Conservation (phyloP, 2,888 invertebrate genomes). For the Eudasyphora cyanicolor region DNA sequence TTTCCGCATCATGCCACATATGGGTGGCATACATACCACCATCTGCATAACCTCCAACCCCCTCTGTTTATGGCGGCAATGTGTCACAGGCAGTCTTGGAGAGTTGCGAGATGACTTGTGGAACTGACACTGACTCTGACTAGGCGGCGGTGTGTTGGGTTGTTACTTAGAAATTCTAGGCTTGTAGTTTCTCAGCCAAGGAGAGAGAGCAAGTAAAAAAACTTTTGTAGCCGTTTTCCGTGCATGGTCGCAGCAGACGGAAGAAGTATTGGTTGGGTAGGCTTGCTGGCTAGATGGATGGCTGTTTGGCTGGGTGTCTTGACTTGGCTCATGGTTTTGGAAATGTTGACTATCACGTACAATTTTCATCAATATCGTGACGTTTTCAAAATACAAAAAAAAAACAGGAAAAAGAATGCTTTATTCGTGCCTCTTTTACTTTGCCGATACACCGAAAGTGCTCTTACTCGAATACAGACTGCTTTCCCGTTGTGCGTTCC, state of each 20-base stretch:
- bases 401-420: constrained; percentile 40
- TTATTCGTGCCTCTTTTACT: constrained; percentile 57
- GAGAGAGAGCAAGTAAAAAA: too few relatives aligned
- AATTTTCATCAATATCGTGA: constrained; percentile 70
- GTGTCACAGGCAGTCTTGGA: not conserved
- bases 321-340: constrained; percentile 37
- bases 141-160: constrained; percentile 3
- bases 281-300: constrained; percentile 30
- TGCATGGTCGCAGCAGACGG: too few relatives aligned
- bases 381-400: constrained; percentile 55
- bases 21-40: constrained; percentile 24
- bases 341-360: constrained; percentile 68
- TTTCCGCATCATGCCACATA: constrained; percentile 48
- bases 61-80: not conserved
- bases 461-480: too few relatives aligned
- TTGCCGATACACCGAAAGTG: constrained; percentile 45
- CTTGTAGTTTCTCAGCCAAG: constrained; percentile 18
- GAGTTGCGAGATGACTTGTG: constrained; percentile 29
- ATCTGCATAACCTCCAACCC: constrained; percentile 17
- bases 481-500: not conserved
- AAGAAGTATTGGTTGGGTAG: constrained; percentile 16
- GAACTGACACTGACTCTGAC: not conserved
- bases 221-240: constrained; percentile 7
- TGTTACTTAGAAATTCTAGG: constrained; percentile 23
- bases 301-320: constrained; percentile 36